These are phyloP conservation scores for Octopus bimaculoides DNA, from an alignment of 1,140 invertebrate genomes.

Conservation along the genomic window DNA sequence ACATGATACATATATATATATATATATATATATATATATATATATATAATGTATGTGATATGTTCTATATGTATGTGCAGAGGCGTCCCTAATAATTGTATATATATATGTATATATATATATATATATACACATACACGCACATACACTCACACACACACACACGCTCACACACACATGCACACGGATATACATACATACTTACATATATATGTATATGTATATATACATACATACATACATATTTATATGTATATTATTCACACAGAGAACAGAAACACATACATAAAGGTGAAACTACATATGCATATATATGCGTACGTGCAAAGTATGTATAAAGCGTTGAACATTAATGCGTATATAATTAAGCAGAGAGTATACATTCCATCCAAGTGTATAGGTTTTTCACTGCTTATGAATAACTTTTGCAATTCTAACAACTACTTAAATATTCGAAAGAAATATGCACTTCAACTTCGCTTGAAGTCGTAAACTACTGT, in stretches of 20 bases:
- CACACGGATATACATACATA: neutral
- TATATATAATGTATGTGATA: neutral
- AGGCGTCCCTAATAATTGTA: neutral
- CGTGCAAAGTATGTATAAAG: neutral
- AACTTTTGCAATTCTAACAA: no score
- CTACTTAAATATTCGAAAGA: no score
- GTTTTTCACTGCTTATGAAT: no score
- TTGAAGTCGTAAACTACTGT: no score
- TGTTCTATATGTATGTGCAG: neutral
- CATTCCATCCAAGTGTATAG: no score
- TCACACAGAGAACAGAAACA: neutral
- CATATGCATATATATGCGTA: neutral
- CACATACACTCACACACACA: neutral
- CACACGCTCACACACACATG: neutral
- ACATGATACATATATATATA: neutral
- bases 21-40: neutral
- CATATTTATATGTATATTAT: neutral
- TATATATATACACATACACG: neutral
- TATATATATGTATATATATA: neutral
- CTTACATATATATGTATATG: neutral
- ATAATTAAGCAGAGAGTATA: no score
- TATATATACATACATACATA: slow-evolving; percentile 1
- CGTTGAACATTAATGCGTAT: no score
- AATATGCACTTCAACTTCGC: no score
- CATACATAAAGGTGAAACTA: neutral